Evolutionary conservation across 1,140 invertebrate genomes (phyloP).

Genomic region (Melipona quadrifasciata): DNA sequence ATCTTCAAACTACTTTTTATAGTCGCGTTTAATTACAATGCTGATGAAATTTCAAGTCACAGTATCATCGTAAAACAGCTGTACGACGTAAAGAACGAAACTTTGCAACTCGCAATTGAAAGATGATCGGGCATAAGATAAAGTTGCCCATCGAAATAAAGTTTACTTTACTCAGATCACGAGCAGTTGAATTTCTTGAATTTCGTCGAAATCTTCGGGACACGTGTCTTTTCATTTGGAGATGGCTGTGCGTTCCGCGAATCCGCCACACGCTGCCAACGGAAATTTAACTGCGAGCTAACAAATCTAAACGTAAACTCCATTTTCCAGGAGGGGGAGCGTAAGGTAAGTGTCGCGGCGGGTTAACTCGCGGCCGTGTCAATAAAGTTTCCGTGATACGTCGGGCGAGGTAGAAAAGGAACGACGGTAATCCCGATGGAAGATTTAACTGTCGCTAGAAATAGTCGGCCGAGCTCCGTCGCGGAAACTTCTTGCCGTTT

Average conservation of each 20-base stretch:
- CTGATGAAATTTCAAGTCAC: neutral
- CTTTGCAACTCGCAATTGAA: too few species aligned
- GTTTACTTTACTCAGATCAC: neutral
- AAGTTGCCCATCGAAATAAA: too few species aligned
- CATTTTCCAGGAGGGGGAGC: neutral
- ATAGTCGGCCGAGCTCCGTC: conserved; percentile 47
- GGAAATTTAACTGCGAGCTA: neutral
- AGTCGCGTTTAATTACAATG: neutral
- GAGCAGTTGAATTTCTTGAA: neutral
- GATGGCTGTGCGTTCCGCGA: neutral
- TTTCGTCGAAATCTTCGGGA: neutral
- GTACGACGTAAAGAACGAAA: too few species aligned
- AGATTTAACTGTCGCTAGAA: conserved; percentile 66
- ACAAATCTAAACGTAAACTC: neutral
- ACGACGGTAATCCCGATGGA: conserved; percentile 60
- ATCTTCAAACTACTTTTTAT: neutral
- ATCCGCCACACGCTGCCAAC: neutral
- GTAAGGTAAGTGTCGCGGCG: neutral
- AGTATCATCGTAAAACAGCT: too few species aligned
- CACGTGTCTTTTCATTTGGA: neutral
- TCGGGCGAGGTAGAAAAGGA: conserved; percentile 23
- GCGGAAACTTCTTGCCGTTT: conserved; percentile 46
- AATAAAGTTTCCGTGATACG: conserved; percentile 30
- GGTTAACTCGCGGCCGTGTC: conserved; percentile 17
- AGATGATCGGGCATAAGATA: neutral